A percentile compares a stretch with the other conserved stretches of the same genome.
Conservation (phyloP, 2,888 invertebrate genomes). For the Mythimna impura region DNA sequence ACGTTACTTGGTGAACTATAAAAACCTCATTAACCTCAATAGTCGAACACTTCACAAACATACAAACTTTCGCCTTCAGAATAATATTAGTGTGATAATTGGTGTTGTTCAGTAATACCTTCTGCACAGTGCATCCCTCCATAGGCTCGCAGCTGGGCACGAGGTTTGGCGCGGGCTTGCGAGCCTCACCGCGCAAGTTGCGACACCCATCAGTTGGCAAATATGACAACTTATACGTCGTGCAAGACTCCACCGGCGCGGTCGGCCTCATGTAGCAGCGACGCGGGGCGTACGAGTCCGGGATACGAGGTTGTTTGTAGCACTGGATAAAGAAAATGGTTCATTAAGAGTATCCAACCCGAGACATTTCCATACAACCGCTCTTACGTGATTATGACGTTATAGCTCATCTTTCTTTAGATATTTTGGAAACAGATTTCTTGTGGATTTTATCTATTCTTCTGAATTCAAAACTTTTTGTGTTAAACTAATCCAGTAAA, state of each 20-base stretch:
- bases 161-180: slow-evolving; percentile 79
- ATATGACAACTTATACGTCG: slow-evolving; percentile 92
- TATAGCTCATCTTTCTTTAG: too few species aligned
- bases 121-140: slow-evolving; percentile 85
- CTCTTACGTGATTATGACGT: too few species aligned
- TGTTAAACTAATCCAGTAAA: too few species aligned
- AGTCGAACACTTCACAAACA: too few species aligned
- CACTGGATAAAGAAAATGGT: slow-evolving; percentile 72
- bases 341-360: not conserved
- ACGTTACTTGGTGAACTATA: too few species aligned
- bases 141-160: slow-evolving; percentile 86
- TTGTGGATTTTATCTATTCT: too few species aligned
- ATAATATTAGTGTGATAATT: too few species aligned
- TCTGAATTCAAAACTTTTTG: too few species aligned
- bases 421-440: too few species aligned
- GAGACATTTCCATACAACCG: too few species aligned
- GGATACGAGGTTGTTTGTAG: slow-evolving; percentile 90
- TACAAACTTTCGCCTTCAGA: too few species aligned
- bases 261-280: slow-evolving; percentile 90
- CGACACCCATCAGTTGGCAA: slow-evolving; percentile 85
- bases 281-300: slow-evolving; percentile 90
- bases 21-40: too few species aligned
- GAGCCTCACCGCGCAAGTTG: slow-evolving; percentile 80
- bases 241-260: slow-evolving; percentile 90
- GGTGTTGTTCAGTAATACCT: slow-evolving; percentile 67